Evolutionary conservation across 2,113 vertebrate genomes (phyloP).

Genomic region (Sceloporus tristichus): DNA sequence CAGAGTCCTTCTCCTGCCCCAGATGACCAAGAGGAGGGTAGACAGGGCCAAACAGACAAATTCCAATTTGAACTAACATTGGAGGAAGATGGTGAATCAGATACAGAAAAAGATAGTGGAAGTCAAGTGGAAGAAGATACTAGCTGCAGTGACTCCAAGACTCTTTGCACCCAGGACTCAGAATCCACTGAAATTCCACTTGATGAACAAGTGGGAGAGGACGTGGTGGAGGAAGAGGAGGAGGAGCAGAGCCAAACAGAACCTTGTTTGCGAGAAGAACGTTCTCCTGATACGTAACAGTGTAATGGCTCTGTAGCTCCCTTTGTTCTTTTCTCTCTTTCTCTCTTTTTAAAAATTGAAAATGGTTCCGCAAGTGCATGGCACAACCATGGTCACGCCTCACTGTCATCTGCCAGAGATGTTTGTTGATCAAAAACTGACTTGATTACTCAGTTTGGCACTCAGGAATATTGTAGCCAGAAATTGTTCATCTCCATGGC

Average conservation of each 20-base stretch:
- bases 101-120: slow-evolving; percentile 96
- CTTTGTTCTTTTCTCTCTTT: slow-evolving; percentile 41
- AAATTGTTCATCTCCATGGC: slow-evolving; percentile 76
- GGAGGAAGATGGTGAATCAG: slow-evolving; percentile 96
- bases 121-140: slow-evolving; percentile 97
- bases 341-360: slow-evolving; percentile 66
- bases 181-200: slow-evolving; percentile 97
- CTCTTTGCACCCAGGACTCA: slow-evolving; percentile 97
- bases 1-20: slow-evolving; percentile 95
- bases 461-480: slow-evolving; percentile 93
- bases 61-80: slow-evolving; percentile 98
- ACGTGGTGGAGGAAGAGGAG: slow-evolving; percentile 84
- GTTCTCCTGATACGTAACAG: slow-evolving; percentile 89
- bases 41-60: slow-evolving; percentile 91
- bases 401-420: slow-evolving; percentile 79
- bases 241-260: slow-evolving; percentile 83
- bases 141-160: slow-evolving; percentile 98
- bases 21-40: slow-evolving; percentile 91
- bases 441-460: slow-evolving; percentile 91
- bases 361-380: slow-evolving; percentile 87
- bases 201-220: slow-evolving; percentile 93
- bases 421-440: slow-evolving; percentile 85
- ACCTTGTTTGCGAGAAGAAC: slow-evolving; percentile 80
- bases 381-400: slow-evolving; percentile 82
- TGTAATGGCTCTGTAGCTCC: slow-evolving; percentile 58